phyloP scores from a whole-genome alignment of 2,888 invertebrate genomes.

The Gryllus longicercus region DNA sequence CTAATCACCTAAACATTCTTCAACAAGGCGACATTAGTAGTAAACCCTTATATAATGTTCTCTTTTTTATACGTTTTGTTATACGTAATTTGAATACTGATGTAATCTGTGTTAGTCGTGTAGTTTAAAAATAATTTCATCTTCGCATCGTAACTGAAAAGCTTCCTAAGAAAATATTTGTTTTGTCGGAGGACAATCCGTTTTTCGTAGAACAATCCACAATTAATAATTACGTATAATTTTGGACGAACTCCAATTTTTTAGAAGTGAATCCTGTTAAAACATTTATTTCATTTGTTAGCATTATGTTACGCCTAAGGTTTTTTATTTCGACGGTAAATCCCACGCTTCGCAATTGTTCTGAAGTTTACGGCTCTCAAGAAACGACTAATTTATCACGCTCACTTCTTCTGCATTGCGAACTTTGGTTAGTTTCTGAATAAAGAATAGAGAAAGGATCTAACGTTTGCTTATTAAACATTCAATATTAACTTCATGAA shows the following conservation, averaged over 20 bases:
- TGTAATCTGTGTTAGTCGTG: too few species aligned
- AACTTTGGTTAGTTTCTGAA: neutral
- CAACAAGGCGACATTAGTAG: too few species aligned
- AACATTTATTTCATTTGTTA: constrained; percentile 1
- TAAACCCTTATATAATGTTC: too few species aligned
- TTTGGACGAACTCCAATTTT: neutral
- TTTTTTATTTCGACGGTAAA: constrained; percentile 10
- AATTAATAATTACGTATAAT: neutral
- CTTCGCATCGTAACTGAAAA: too few species aligned
- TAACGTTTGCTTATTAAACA: constrained; percentile 17
- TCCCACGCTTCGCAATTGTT: neutral
- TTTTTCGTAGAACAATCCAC: too few species aligned
- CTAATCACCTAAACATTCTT: too few species aligned
- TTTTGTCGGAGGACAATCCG: too few species aligned
- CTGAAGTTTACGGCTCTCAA: neutral
- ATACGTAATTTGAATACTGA: too few species aligned
- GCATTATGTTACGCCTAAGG: neutral
- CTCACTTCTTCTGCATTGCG: neutral
- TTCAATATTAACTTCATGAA: constrained; percentile 17
- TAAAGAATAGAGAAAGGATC: neutral
- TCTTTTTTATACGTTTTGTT: too few species aligned
- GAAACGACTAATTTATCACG: neutral
- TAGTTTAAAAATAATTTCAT: too few species aligned
- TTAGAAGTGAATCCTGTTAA: neutral
- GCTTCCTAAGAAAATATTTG: too few species aligned